Base-by-base conservation (phyloP, 2,113 vertebrate genomes). In the Tapirus terrestris region DNA sequence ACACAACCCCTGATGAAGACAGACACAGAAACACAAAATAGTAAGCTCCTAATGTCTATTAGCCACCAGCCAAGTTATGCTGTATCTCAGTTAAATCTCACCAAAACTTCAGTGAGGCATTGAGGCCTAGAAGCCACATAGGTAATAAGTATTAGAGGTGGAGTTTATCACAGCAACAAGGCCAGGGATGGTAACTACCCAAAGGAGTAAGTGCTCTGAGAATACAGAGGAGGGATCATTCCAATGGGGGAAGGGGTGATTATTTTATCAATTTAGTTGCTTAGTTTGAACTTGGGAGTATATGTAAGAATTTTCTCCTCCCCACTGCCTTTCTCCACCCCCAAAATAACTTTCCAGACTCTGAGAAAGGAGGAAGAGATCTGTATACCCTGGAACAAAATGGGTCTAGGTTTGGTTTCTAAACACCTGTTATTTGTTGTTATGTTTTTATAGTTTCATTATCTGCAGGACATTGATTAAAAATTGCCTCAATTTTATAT, bases 211-310 rank as follows among this genome's bases (percentile, higher is more conserved):
- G 51, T 73, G 8, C 20, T 45, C 25, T 56, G 63, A 13, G 17
- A 70, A 53, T 8, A 17, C 2, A 25, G 9, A 61, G 18, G 6
- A 75, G 29, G 45, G 45, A 7, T 18, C 18, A 13, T 9, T 6
- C 1, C 67, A 27, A 3, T 20, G 1, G 3, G 10, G 2, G 3
- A 4, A 5, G 2, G 29, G 2, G 45, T 5, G 2, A 25, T 72
- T 36, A 53, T 83, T 70, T 83, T 48, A 63, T 82, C 72, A 36
- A 61, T 81, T 65, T 68, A 33, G 45, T 6, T 72, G 33, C 6
- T 65, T 77, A 36, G 17, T 53, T 76, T 87, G 75, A 60, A 70
- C 29, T 53, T 77, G 29, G 12, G 7, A 6, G 9, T 39, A 75
- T 82, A 77, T 67, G 1, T 68, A 84, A 58, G 61, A 91, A 39